These are phyloP conservation scores for Agrochola circellaris DNA, from an alignment of 2,888 invertebrate genomes.

Conservation along the genomic window DNA sequence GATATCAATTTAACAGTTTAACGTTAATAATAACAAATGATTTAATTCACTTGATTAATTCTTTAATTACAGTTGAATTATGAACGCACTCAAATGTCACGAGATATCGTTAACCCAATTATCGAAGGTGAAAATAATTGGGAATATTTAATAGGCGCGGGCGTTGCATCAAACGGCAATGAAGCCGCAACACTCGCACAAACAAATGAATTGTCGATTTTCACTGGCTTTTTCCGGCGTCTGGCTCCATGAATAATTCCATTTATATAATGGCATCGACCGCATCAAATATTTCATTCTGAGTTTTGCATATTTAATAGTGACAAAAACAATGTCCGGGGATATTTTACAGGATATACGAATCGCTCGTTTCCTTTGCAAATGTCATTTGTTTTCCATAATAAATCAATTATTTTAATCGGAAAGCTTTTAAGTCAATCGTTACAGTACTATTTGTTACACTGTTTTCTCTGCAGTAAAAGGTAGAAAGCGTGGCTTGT, in stretches of 20 bases:
- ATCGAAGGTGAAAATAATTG: conserved; percentile 73
- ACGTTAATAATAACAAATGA: conserved; percentile 47
- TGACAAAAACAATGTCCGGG: conserved; percentile 84
- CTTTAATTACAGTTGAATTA: conserved; percentile 49
- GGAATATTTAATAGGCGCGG: conserved; percentile 71
- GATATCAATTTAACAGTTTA: conserved; percentile 71
- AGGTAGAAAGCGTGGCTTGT: conserved; percentile 42
- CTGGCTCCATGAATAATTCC: conserved; percentile 88
- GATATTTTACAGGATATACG: conserved; percentile 72
- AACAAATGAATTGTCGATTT: conserved; percentile 88
- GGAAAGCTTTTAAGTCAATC: conserved; percentile 63
- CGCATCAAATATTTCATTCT: conserved; percentile 88
- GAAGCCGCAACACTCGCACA: conserved; percentile 83
- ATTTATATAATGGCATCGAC: conserved; percentile 87
- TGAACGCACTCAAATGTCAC: conserved; percentile 64
- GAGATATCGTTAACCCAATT: conserved; percentile 74
- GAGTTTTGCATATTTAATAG: conserved; percentile 88
- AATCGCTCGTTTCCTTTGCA: conserved; percentile 70
- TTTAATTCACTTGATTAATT: conserved; percentile 36
- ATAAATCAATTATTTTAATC: conserved; percentile 69
- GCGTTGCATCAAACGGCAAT: conserved; percentile 78
- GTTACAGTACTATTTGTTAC: conserved; percentile 44
- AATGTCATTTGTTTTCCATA: conserved; percentile 69
- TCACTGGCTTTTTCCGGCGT: conserved; percentile 86
- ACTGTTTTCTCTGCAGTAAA: conserved; percentile 19